These are phyloP conservation scores for Caenorhabditis sp. DNA, from an alignment of 2,888 invertebrate species.

Conservation along the genomic window DNA sequence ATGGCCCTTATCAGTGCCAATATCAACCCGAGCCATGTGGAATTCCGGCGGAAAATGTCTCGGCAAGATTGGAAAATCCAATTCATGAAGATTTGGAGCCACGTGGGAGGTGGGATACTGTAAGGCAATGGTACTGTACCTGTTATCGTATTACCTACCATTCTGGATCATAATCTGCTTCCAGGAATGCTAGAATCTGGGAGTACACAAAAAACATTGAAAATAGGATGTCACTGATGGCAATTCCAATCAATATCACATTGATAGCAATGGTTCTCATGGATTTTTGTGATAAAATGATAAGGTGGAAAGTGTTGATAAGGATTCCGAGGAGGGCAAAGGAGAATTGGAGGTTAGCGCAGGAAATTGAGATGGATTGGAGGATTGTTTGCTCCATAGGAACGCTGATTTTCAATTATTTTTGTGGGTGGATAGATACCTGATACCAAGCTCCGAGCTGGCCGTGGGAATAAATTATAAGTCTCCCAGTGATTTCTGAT, in stretches of 20 bases:
- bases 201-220: background rate
- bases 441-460: too few relatives aligned
- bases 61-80: background rate
- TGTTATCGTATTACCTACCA: background rate
- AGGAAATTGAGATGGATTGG: too few relatives aligned
- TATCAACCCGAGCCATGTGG: background rate
- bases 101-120: background rate
- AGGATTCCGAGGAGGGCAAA: background rate
- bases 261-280: background rate
- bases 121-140: background rate
- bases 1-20: background rate
- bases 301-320: background rate
- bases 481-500: too few relatives aligned
- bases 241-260: background rate
- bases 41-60: background rate
- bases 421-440: too few relatives aligned
- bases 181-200: background rate
- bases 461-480: too few relatives aligned
- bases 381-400: too few relatives aligned
- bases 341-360: too few relatives aligned
- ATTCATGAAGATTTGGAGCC: background rate
- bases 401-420: too few relatives aligned
- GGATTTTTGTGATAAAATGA: background rate
- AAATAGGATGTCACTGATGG: background rate
- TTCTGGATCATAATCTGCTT: background rate